Conservation (phyloP, 2,888 invertebrate species). For the Drosophila suboccidentalis region DNA sequence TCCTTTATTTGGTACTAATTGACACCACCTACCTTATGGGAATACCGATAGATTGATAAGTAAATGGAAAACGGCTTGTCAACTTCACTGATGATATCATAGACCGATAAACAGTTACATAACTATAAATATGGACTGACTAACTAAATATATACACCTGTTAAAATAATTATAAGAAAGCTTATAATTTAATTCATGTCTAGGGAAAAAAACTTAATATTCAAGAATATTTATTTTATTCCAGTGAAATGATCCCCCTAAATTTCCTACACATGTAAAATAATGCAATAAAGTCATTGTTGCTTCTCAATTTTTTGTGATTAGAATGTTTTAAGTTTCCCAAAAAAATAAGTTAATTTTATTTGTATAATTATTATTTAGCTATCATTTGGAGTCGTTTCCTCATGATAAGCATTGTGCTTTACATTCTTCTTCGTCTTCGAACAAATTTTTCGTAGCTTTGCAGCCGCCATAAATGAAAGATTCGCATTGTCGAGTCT, state of each 20-base stretch:
- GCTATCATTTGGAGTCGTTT: neutral
- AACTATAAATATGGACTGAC: too few species aligned
- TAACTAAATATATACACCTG: too few species aligned
- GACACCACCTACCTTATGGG: conserved; percentile 15
- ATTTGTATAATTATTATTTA: neutral
- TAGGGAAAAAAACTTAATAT: too few species aligned
- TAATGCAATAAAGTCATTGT: too few species aligned
- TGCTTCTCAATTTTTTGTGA: neutral
- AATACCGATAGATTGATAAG: neutral
- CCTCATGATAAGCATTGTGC: conserved; percentile 22
- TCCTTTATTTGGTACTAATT: conserved; percentile 37
- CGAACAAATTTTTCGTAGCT: conserved; percentile 52
- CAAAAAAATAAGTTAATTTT: neutral
- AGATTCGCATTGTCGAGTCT: conserved; percentile 29
- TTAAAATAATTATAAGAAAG: too few species aligned
- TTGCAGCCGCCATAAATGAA: conserved; percentile 61
- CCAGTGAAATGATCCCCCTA: too few species aligned
- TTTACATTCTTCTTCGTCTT: conserved; percentile 43
- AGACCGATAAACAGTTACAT: too few species aligned
- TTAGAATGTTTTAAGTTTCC: neutral
- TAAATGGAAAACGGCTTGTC: neutral
- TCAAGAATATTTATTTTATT: too few species aligned
- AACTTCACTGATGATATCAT: conserved; percentile 3
- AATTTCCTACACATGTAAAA: too few species aligned
- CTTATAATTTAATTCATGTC: too few species aligned